phyloP scores from a whole-genome alignment of 2,113 vertebrate genomes.

The Platichthys flesus region DNA sequence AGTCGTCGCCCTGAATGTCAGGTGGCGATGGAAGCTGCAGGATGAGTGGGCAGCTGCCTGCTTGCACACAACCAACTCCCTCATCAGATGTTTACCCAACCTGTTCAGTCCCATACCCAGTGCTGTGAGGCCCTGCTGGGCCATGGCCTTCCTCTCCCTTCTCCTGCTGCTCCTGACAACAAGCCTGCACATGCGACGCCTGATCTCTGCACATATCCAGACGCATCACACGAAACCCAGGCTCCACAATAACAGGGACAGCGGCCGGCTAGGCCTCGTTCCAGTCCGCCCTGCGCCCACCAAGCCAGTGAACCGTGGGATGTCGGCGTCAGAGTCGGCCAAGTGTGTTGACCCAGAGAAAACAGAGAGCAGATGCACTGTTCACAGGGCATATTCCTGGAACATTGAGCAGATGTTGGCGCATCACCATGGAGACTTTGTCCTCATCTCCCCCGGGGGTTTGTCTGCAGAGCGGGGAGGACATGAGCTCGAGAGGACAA shows the following conservation, averaged over 20 bases:
- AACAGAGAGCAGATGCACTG: constrained; percentile 61
- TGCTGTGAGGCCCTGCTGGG: constrained; percentile 43
- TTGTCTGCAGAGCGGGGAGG: constrained; percentile 35
- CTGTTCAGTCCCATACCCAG: constrained; percentile 51
- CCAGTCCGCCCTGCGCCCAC: neutral
- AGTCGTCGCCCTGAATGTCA: constrained; percentile 60
- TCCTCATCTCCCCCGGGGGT: constrained; percentile 34
- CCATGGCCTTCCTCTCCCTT: constrained; percentile 47
- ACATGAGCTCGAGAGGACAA: constrained; percentile 39
- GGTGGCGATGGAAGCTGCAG: constrained; percentile 54
- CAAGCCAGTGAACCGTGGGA: constrained; percentile 15
- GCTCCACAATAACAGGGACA: neutral
- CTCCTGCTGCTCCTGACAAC: constrained; percentile 50
- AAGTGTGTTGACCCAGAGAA: constrained; percentile 67
- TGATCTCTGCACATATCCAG: neutral
- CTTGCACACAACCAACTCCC: constrained; percentile 59
- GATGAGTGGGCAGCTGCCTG: constrained; percentile 55
- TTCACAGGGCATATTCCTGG: constrained; percentile 47
- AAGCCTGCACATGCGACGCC: constrained; percentile 11
- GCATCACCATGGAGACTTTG: constrained; percentile 51
- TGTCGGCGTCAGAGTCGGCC: constrained; percentile 20
- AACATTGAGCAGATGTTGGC: constrained; percentile 43
- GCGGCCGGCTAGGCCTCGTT: neutral
- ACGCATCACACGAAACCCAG: neutral
- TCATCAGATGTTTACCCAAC: constrained; percentile 74